Evolutionary conservation across 2,888 invertebrate genomes (phyloP), one percentile per base, ranked within the genome.

Genomic region (Leptinotarsa haldemani): DNA sequence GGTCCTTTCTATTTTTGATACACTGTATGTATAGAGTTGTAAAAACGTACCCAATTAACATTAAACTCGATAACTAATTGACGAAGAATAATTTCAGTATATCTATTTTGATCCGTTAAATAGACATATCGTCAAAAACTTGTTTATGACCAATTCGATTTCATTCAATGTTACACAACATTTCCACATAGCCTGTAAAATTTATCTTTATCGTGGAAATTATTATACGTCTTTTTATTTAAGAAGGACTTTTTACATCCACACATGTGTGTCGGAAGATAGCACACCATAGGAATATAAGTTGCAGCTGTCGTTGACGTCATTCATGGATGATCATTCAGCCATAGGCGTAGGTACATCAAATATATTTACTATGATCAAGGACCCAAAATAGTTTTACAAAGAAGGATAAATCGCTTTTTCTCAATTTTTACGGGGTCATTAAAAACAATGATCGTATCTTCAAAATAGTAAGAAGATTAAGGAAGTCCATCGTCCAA

Each of bases 261-360:
- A 61, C 40, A 40, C 61, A 61, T 56, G 66, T 71, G 56, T 47
- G 65, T 68, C 48, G 64, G 65, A 67, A 70, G 63, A 68, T 71
- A 71, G 66, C 58, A 67, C 52, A 67, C 71, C 58, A 68, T 75
- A 73, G 73, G 72, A 76, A 75, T 71, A 70, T 63, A 63, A 50
- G 63, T 69, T 71, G 76, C 78, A 78, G 76, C 79, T 79, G 77
- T 74, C 73, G 64, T 71, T 79, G 79, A 79, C 79, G 77, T 79
- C 79, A 79, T 71, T 64, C 46, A 56, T 70, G 73, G 58, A 61
- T 18, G 63, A 69, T 66, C 63, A 69, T 46, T 68, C 64, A 25
- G 5, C 61, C 74, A 74, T 40, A 53, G 69, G 70, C 67, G 67
- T 47, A 67, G 63, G 67, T 53, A 46, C 22, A 22, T 18, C 56